Conservation (phyloP, 2,888 invertebrate genomes). For the Drosophila mimica region DNA sequence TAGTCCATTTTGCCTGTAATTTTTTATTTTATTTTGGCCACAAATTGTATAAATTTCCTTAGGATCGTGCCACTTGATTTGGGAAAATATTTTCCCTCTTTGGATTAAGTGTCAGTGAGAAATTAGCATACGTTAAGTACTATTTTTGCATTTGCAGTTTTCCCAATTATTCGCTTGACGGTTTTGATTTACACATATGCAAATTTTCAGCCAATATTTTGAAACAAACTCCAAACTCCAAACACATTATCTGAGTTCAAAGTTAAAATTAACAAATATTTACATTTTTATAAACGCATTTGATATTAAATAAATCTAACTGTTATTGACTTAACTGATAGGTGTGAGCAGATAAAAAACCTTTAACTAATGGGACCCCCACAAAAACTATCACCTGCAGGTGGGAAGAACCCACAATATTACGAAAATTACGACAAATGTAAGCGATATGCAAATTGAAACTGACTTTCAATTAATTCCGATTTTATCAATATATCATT, state of each 20-base stretch:
- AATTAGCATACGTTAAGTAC: conserved; percentile 4
- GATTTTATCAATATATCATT: not conserved
- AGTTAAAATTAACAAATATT: conserved; percentile 7
- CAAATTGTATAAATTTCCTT: conserved; percentile 5
- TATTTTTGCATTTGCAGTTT: conserved; percentile 1
- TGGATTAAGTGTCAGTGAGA: conserved; percentile 7
- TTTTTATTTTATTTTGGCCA: conserved; percentile 6
- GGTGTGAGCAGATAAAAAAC: not conserved
- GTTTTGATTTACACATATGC: conserved; percentile 35
- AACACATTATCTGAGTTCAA: conserved; percentile 10
- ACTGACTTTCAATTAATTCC: not conserved
- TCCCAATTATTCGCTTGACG: conserved; percentile 28
- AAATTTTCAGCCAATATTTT: conserved; percentile 21
- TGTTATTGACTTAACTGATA: not conserved
- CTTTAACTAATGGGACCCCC: not conserved
- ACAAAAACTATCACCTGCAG: not conserved
- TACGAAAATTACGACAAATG: not conserved
- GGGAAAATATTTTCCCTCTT: not conserved
- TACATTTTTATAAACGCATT: conserved; percentile 2
- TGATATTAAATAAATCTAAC: not conserved
- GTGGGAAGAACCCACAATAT: not conserved
- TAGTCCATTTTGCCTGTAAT: conserved; percentile 24
- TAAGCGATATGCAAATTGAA: not conserved
- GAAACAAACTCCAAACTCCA: conserved; percentile 72
- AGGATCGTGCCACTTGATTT: not conserved